Percentiles rank a stretch among this genome's conserved stretches.
phyloP scores from a whole-genome alignment of 2,113 vertebrate species.

The Catharus fuscescens region DNA sequence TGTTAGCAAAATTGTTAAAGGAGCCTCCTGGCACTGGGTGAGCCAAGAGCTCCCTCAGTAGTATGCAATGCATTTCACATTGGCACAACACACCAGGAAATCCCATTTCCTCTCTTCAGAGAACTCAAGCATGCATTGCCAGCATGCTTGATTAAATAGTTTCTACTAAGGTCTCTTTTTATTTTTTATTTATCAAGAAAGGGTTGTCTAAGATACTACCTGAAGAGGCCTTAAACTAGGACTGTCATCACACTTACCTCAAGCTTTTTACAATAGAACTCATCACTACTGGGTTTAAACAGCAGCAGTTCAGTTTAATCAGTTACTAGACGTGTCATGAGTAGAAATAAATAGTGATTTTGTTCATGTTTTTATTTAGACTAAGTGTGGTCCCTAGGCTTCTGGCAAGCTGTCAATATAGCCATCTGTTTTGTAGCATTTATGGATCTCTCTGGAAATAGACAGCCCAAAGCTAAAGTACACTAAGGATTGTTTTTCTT shows the following conservation, averaged over 20 bases:
- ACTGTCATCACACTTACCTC: background rate
- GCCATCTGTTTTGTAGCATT: conserved; percentile 49
- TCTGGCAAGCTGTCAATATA: conserved; percentile 25
- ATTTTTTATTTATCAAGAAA: background rate
- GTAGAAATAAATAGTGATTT: conserved; percentile 24
- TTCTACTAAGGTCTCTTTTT: background rate
- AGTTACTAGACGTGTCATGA: background rate
- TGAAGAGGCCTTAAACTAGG: background rate
- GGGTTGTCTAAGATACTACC: background rate
- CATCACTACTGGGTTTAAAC: background rate
- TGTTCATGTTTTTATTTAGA: conserved; percentile 10
- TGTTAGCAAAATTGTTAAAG: background rate
- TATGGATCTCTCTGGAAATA: conserved; percentile 25
- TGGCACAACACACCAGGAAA: conserved; percentile 10
- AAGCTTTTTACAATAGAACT: background rate
- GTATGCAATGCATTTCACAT: background rate
- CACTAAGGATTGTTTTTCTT: background rate
- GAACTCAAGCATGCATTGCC: background rate
- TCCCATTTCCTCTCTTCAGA: conserved; percentile 24
- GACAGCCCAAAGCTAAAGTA: conserved; percentile 6
- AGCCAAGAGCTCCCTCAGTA: background rate
- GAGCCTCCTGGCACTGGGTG: conserved; percentile 8
- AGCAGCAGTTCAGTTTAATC: background rate
- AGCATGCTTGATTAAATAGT: background rate
- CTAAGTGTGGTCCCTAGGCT: conserved; percentile 6